phyloP scores from a whole-genome alignment of 2,113 vertebrate genomes.

The Oreochromis aureus region DNA sequence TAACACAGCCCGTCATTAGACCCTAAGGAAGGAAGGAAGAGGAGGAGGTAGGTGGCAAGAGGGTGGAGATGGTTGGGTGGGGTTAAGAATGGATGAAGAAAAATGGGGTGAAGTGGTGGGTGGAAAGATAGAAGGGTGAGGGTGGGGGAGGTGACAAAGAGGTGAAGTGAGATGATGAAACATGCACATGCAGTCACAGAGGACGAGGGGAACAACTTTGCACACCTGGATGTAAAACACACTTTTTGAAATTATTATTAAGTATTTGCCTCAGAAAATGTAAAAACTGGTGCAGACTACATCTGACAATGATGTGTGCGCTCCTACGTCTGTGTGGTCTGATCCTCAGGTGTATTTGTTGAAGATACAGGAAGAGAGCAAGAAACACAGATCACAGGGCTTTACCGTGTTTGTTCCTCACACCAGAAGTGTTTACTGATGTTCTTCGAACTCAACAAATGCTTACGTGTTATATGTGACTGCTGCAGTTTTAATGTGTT shows the following conservation, averaged over 20 bases:
- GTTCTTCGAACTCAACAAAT: not conserved
- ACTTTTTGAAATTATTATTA: not conserved
- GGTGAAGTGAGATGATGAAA: conserved; percentile 67
- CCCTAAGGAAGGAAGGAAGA: conserved; percentile 61
- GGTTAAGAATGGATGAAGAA: not conserved
- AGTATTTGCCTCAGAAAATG: not conserved
- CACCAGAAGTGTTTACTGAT: not conserved
- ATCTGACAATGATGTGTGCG: not conserved
- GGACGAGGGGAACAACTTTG: conserved; percentile 4
- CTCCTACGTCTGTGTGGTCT: not conserved
- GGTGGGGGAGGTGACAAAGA: conserved; percentile 32
- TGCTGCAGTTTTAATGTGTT: not conserved
- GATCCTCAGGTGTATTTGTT: not conserved
- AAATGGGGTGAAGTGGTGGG: not conserved
- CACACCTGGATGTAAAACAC: conserved; percentile 50
- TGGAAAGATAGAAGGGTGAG: not conserved
- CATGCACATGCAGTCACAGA: conserved; percentile 69
- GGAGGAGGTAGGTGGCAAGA: not conserved
- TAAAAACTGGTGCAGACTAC: not conserved
- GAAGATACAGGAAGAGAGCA: not conserved
- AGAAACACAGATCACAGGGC: not conserved
- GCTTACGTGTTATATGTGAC: not conserved
- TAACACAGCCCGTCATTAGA: conserved; percentile 89
- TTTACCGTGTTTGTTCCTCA: not conserved
- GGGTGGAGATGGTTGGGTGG: not conserved